Evolutionary conservation across 1,140 invertebrate species (phyloP), one percentile per base, ranked within the genome.

Genomic region (Dolichoris vasculosae): DNA sequence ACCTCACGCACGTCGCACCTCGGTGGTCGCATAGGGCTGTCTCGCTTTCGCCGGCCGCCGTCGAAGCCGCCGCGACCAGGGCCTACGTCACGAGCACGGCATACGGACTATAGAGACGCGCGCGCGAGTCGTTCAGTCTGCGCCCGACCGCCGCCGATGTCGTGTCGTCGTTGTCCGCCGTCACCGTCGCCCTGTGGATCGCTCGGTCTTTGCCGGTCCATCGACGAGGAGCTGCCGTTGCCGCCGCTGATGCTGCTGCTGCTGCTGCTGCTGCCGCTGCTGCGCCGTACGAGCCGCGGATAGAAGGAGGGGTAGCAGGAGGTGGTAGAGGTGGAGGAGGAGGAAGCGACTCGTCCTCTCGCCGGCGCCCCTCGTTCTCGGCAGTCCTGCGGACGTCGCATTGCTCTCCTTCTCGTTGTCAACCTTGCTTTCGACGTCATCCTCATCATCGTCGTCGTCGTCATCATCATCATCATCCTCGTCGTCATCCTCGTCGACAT

Each of bases 91-190:
- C 51, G 71, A 32, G 81, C 69, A 30, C 51, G 23, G 69, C 69
- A 26, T 59, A 59, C 55, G 23, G 23, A 59, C 55, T 59, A 59
- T 59, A 59, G 55, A 59, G 71, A 38, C 69, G 69, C 73, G 71
- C 35, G 32, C 75, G 71, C 32, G 32, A 84, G 76, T n/a, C 43
- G 32, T 26, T 84, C 83, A 84, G 83, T 84, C 77, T 84, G 77
- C 83, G 83, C 30, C 26, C 87, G 89, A 90, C 87, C 88, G 88
- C 83, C 89, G 88, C 87, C 87, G 88, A 88, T 89, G 89, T 88
- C 88, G 90, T 77, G 87, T 88, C 88, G 89, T 77, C 46, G 85
- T 69, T 69, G 23, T 40, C 67, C 67, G 23, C 32, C 81, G 63
- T 13, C 63, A 75, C 20, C 43, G 79, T 30, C 64, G 86, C 76